phyloP scores from a whole-genome alignment of 2,888 invertebrate genomes.

The Lithodes maja region DNA sequence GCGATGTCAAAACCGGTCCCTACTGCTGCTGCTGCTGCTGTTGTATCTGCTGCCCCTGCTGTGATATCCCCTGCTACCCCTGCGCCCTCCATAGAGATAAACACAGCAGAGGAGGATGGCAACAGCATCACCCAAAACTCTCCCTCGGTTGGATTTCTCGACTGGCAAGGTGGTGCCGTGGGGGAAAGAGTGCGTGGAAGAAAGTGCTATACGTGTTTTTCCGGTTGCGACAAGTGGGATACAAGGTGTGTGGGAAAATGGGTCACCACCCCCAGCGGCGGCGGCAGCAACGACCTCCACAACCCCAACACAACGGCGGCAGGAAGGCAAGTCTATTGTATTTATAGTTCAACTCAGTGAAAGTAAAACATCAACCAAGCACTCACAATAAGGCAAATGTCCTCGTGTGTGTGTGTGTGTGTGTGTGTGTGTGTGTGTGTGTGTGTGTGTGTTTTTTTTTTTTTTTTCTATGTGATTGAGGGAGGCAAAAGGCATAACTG shows the following conservation, averaged over 20 bases:
- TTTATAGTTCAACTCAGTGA: neutral
- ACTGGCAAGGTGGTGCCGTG: slow-evolving; percentile 19
- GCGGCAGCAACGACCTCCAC: slow-evolving; percentile 18
- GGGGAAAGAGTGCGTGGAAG: slow-evolving; percentile 2
- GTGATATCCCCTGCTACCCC: slow-evolving; percentile 2
- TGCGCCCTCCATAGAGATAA: slow-evolving; percentile 2
- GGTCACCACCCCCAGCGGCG: slow-evolving; percentile 31
- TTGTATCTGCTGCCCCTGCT: too few species aligned
- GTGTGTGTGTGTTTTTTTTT: too few species aligned
- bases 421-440: too few species aligned
- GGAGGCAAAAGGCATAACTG: too few species aligned
- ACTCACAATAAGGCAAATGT: too few species aligned
- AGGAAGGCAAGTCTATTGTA: slow-evolving; percentile 35
- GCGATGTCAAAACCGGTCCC: slow-evolving; percentile 21
- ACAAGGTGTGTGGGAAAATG: slow-evolving; percentile 39
- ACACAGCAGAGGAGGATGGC: neutral
- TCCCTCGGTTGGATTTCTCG: neutral
- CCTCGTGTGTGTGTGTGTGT: too few species aligned
- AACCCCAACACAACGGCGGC: neutral
- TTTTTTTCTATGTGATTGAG: too few species aligned
- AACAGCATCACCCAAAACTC: too few species aligned
- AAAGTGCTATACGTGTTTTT: slow-evolving; percentile 28
- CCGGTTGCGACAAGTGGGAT: slow-evolving; percentile 28
- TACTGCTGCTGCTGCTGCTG: slow-evolving; percentile 28
- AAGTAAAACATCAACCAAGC: too few species aligned